Base-by-base conservation (phyloP, 2,888 invertebrate genomes). In the Rhogogaster chlorosoma region DNA sequence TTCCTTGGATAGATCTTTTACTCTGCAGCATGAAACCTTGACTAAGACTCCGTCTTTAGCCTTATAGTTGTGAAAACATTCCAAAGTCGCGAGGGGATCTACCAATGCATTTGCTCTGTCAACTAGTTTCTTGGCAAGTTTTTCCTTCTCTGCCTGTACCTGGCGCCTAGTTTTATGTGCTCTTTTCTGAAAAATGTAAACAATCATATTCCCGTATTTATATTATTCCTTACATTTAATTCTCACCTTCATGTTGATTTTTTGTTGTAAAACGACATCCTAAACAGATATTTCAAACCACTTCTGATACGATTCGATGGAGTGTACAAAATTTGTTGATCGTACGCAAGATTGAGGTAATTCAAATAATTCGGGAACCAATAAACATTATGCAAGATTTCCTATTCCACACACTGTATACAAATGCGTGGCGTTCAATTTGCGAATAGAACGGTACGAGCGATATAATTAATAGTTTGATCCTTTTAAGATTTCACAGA, bases 71-170 rank as follows among this genome's bases (percentile, higher is more conserved):
- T 95, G 94, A 88, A 96, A 95, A 61, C 95, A 95, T 84, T 94
- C 94, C 88, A 97, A 95, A 0, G 95, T 92, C 32, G 94, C 93
- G 86, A 96, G 92, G 57, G 97, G 95, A 90, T 96, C 95, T 75
- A 93, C 93, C 38, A 94, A 86, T 82, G 93, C 92, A 88, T 96
- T 96, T 0, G 96, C 96, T 85, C 95, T 94, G 29, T 95, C 94
- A 0, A 96, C 95, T 83, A 94, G 92, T 75, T 94, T 93, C 94
- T 95, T 95, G 4, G 96, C 95, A 29, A 80, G 53, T 4, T 88
- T 86, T 67, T 86, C 86, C 83, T 91, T 93, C 84, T 92, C 91
- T 5, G 91, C 90, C 84, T 90, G 87, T 26, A 89, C 85, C 80
- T 91, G 91, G 49, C 91, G 90, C 85, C 93, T 89, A 1, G 93